A percentile compares a stretch with the other conserved stretches of the same genome.
Evolutionary conservation across 2,888 invertebrate genomes (phyloP).

Genomic region (Hetaerina titia): DNA sequence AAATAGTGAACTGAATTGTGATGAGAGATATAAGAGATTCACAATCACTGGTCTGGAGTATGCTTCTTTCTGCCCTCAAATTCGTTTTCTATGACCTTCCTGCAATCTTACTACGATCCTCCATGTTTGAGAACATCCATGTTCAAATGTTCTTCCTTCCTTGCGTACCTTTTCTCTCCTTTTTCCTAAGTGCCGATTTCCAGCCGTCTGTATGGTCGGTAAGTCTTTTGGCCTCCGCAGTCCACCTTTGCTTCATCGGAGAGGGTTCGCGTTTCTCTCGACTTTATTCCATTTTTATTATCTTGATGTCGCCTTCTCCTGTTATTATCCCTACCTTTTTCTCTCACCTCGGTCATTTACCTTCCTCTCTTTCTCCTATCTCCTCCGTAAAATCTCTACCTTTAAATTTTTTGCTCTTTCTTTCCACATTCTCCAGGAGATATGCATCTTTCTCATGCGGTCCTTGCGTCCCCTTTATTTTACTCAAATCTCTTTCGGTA

Average conservation of each 20-base stretch:
- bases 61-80: background rate
- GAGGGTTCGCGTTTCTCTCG: constrained; percentile 19
- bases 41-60: too few species aligned
- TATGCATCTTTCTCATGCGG: background rate
- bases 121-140: too few species aligned
- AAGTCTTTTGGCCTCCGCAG: background rate
- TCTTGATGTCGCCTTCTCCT: constrained; percentile 33
- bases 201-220: background rate
- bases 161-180: too few species aligned
- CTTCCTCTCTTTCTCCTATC: background rate
- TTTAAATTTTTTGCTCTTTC: background rate
- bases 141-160: background rate
- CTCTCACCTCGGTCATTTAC: constrained; percentile 1
- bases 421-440: background rate
- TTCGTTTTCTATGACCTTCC: background rate
- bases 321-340: constrained; percentile 15
- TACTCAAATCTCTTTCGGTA: background rate
- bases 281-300: constrained; percentile 51
- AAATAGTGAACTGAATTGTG: too few species aligned
- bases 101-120: too few species aligned
- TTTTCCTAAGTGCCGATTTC: background rate
- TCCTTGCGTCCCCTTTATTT: background rate
- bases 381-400: background rate
- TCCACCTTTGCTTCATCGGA: background rate
- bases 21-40: too few species aligned